These are phyloP conservation scores for Microtus ochrogaster DNA, from an alignment of 2,113 vertebrate genomes.

Conservation along the genomic window DNA sequence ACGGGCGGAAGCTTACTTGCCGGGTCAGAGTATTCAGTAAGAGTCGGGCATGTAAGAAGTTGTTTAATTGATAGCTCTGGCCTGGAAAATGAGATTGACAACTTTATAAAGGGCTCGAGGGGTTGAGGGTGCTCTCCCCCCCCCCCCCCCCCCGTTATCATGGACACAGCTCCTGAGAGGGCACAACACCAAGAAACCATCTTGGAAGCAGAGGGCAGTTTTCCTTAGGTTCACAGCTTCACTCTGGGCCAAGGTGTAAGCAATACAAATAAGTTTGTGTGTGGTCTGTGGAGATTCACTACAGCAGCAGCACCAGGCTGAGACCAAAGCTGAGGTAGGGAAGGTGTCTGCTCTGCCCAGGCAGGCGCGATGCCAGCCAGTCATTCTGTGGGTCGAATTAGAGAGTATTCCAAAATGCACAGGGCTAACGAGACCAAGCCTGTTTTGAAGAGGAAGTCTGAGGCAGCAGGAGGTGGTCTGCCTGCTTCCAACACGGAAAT, in stretches of 20 bases:
- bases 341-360: neutral
- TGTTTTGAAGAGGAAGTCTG: too few relatives aligned
- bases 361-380: neutral
- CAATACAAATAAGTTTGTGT: neutral
- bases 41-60: neutral
- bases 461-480: neutral
- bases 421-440: neutral
- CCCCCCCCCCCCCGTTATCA: fast-evolving
- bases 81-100: neutral
- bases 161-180: neutral
- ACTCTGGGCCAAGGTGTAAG: neutral
- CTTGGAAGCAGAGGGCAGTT: neutral
- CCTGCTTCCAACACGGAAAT: neutral
- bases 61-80: neutral
- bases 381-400: neutral
- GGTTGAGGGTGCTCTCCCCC: neutral
- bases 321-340: neutral
- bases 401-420: neutral
- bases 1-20: neutral
- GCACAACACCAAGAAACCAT: neutral
- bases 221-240: neutral
- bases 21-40: neutral
- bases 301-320: fast-evolving
- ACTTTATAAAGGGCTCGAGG: neutral
- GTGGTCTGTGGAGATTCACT: neutral